Evolutionary conservation across 2,113 vertebrate genomes (phyloP).

Genomic region (Sinosuthora webbiana): DNA sequence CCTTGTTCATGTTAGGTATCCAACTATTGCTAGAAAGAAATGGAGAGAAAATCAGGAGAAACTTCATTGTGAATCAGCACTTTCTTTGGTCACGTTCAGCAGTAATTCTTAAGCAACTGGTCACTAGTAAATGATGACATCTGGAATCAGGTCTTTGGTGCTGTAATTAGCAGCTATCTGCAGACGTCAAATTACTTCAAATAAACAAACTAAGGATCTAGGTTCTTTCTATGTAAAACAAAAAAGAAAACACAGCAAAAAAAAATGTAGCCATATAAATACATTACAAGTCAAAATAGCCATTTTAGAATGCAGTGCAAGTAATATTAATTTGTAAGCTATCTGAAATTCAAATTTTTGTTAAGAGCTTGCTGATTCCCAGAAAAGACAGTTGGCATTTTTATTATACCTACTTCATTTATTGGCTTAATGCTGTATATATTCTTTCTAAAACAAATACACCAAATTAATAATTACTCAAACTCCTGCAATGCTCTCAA

Average conservation of each 20-base stretch:
- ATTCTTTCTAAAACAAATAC: constrained; percentile 47
- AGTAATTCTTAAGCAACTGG: neutral
- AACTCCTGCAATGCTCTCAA: neutral
- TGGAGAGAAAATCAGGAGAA: neutral
- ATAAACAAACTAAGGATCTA: neutral
- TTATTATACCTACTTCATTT: constrained; percentile 23
- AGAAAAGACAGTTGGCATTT: constrained; percentile 38
- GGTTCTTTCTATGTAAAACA: neutral
- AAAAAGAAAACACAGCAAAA: neutral
- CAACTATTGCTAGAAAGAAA: neutral
- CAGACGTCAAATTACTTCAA: neutral
- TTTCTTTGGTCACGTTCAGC: neutral
- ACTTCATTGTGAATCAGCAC: neutral
- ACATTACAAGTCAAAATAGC: neutral
- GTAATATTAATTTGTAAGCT: constrained; percentile 11
- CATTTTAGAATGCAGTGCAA: constrained; percentile 30
- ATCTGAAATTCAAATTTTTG: constrained; percentile 43
- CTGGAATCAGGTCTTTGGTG: neutral
- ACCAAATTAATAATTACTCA: constrained; percentile 35
- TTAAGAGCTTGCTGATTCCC: constrained; percentile 2
- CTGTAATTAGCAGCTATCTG: constrained; percentile 9
- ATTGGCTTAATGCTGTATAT: neutral
- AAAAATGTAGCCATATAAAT: neutral
- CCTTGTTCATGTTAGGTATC: neutral
- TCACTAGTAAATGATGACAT: neutral